Evolutionary conservation across 1,140 invertebrate genomes (phyloP).

Genomic region (Cryptotermes secundus): DNA sequence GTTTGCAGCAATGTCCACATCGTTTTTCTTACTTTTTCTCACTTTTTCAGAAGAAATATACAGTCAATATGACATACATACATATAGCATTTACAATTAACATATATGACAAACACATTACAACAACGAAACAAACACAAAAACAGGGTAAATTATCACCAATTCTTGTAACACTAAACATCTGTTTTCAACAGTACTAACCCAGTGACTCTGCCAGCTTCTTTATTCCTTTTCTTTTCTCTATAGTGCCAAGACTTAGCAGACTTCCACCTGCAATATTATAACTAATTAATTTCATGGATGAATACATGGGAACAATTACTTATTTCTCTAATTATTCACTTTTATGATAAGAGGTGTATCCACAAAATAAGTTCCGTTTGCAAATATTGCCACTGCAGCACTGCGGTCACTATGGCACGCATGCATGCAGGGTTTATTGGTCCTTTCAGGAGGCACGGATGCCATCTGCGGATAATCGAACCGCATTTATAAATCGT

Average conservation of each 20-base stretch:
- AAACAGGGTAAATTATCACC: not conserved
- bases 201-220: slow-evolving; percentile 85
- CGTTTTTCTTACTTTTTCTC: too few relatives aligned
- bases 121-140: too few relatives aligned
- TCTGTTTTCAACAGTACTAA: slow-evolving; percentile 40
- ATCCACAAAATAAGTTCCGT: too few relatives aligned
- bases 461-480: too few relatives aligned
- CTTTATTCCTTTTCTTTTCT: slow-evolving; percentile 80
- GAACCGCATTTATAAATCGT: too few relatives aligned
- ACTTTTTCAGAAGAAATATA: not conserved
- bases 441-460: too few relatives aligned
- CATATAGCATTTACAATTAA: not conserved
- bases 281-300: not conserved
- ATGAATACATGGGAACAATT: too few relatives aligned
- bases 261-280: slow-evolving; percentile 64
- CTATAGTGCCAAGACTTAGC: slow-evolving; percentile 79
- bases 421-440: too few relatives aligned
- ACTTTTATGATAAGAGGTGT: too few relatives aligned
- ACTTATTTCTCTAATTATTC: too few relatives aligned
- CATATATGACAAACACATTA: not conserved
- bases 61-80: not conserved
- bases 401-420: too few relatives aligned
- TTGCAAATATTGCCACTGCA: too few relatives aligned
- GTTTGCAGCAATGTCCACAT: not conserved
- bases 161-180: not conserved